Base-by-base conservation (phyloP, 1,140 invertebrate species). In the Papilio glaucus region DNA sequence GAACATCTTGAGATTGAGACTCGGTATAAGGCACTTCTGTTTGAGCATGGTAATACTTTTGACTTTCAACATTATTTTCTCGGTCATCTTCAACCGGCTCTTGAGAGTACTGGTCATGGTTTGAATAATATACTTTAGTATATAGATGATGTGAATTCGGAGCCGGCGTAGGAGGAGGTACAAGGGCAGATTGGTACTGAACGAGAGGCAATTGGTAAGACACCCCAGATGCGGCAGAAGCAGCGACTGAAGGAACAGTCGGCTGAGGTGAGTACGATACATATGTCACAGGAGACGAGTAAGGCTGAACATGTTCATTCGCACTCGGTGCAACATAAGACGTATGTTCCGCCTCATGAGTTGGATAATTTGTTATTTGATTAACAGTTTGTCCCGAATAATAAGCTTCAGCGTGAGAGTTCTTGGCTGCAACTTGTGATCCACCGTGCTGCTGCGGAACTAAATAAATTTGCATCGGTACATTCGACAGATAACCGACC, bases 381-480 rank as follows among this genome's bases (percentile, higher is more conserved):
- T 77, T 38, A 9, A 75, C 71, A 15, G 41, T 45, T 15, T 74
- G 78, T 10, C 79, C 65, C 63, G 82, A 60, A 72, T 85, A 83
- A 62, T 84, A 82, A 33, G 85, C 74, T 37, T 73, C 79, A 7
- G 70, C 37, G 15, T 82, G 83, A 0, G 74, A 8, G 12, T 18
- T 37, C 61, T 75, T 81, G 6, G 69, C 49, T 15, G 71, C 85
- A 12, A 82, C 81, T 4, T 74, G 74, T 45, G 76, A 75, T 15
- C 89, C 88, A 21, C 80, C 86, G 62, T 90, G 89, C 77, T 90
- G 90, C 69, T 93, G 91, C 0, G 91, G 91, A 21, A 91, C 85
- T 78, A 91, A 72, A 79, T 90, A 90, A 70, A 91, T 85, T 74
- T 92, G 89, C 89, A 91, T 90, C 5, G 91, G 91, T 12, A 93